A percentile compares a stretch with the other conserved stretches of the same genome.
Conservation (phyloP, 1,140 invertebrate genomes). For the Whitmania pigra region DNA sequence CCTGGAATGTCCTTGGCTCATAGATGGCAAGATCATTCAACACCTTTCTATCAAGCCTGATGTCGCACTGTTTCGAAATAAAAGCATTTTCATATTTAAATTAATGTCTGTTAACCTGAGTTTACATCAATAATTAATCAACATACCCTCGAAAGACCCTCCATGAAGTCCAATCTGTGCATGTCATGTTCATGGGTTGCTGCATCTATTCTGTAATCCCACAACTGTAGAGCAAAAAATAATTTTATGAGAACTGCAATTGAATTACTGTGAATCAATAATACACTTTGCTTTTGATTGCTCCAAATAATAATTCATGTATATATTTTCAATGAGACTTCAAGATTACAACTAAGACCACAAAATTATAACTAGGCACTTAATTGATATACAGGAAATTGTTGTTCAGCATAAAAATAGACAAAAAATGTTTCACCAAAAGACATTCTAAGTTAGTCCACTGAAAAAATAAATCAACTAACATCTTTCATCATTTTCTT, state of each 20-base stretch:
- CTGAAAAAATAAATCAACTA: neutral
- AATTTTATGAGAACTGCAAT: neutral
- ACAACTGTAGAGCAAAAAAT: slow-evolving; percentile 14
- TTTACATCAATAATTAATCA: slow-evolving; percentile 2
- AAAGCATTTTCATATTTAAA: neutral
- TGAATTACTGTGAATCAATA: too few relatives aligned
- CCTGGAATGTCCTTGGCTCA: slow-evolving; percentile 24
- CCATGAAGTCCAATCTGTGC: slow-evolving; percentile 14
- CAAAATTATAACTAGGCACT: too few relatives aligned
- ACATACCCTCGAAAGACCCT: slow-evolving; percentile 17
- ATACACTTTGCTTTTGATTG: too few relatives aligned
- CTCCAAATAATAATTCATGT: too few relatives aligned
- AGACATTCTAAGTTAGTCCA: too few relatives aligned
- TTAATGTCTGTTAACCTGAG: neutral
- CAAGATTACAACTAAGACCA: too few relatives aligned
- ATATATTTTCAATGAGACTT: too few relatives aligned
- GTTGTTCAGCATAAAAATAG: too few relatives aligned
- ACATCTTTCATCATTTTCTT: slow-evolving; percentile 21
- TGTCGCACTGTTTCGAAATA: slow-evolving; percentile 12
- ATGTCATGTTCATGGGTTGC: slow-evolving; percentile 17
- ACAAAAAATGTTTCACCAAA: too few relatives aligned
- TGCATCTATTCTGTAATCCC: slow-evolving; percentile 18
- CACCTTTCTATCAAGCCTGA: slow-evolving; percentile 20
- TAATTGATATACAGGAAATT: too few relatives aligned
- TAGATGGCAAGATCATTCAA: slow-evolving; percentile 23